Evolutionary conservation across 1,140 invertebrate genomes (phyloP).

Genomic region (Samia ricini): DNA sequence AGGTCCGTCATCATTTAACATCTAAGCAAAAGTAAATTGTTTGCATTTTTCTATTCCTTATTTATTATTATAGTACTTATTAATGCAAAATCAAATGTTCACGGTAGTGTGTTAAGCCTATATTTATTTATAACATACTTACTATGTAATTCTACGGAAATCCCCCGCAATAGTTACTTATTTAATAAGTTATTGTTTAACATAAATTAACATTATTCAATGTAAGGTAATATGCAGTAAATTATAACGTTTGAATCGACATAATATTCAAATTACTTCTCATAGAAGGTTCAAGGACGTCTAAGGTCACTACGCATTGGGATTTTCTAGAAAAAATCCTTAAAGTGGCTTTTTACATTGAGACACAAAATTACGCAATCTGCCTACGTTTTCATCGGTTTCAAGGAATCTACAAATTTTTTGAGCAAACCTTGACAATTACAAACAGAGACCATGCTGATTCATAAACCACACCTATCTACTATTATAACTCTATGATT

Average conservation of each 20-base stretch:
- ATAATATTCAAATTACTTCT: neutral
- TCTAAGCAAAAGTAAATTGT: no score
- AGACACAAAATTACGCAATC: neutral
- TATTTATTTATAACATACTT: slow-evolving; percentile 1
- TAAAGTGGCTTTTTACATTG: no score
- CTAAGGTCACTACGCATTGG: neutral
- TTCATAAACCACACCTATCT: neutral
- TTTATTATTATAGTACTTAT: no score
- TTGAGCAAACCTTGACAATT: neutral
- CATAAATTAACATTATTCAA: slow-evolving; percentile 1
- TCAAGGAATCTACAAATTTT: neutral
- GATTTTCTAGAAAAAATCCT: neutral
- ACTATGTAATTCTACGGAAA: slow-evolving; percentile 1
- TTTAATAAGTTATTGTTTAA: neutral
- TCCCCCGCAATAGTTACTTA: no score
- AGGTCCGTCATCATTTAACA: no score
- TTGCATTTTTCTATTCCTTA: no score
- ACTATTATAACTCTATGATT: neutral
- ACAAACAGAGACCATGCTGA: neutral
- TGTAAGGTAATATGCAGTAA: neutral
- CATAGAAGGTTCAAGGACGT: neutral
- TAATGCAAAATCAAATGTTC: no score
- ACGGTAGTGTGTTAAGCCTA: no score
- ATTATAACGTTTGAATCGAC: neutral
- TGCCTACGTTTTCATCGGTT: neutral